Conservation (phyloP, 2,888 invertebrate species). For the Eutolmus rufibarbis region DNA sequence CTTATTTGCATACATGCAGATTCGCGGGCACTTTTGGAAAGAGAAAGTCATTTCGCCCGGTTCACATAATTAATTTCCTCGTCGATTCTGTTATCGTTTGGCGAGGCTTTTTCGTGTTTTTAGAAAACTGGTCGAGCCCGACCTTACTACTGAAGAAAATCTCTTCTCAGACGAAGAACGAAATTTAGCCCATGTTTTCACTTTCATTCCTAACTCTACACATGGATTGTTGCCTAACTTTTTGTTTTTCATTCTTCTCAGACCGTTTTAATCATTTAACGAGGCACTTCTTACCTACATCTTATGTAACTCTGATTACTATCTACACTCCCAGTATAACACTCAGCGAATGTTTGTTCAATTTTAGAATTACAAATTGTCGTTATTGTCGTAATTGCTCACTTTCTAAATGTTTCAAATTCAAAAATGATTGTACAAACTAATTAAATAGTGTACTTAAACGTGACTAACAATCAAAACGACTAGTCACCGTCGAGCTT, state of each 20-base stretch:
- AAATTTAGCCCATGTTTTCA: background rate
- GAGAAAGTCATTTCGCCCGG: conserved; percentile 24
- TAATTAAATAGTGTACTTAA: background rate
- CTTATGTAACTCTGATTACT: background rate
- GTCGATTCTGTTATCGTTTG: background rate
- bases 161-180: background rate
- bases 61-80: background rate
- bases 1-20: conserved; percentile 11
- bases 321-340: background rate
- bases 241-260: background rate
- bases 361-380: background rate
- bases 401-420: background rate
- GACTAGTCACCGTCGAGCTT: background rate
- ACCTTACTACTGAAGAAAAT: background rate
- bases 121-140: background rate
- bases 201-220: background rate
- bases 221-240: background rate
- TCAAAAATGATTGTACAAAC: background rate
- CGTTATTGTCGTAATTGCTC: background rate
- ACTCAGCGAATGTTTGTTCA: background rate
- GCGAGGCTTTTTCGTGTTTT: background rate
- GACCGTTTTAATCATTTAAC: background rate
- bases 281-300: background rate
- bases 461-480: background rate
- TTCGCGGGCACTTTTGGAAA: conserved; percentile 12